phyloP scores from a whole-genome alignment of 2,113 vertebrate genomes.

The Protomyctophum bolini region DNA sequence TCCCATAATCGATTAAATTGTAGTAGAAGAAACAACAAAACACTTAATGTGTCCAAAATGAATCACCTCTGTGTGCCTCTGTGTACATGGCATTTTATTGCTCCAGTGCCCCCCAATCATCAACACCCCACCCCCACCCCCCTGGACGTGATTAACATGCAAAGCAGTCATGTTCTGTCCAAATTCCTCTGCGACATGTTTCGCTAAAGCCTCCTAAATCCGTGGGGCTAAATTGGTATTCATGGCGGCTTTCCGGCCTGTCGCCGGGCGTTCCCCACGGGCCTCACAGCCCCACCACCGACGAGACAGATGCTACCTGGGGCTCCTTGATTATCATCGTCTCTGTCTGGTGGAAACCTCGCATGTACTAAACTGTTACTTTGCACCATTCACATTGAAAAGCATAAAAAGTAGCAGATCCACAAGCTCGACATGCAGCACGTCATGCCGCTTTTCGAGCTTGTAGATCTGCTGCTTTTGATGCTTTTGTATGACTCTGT shows the following conservation, averaged over 20 bases:
- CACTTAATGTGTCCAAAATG: background rate
- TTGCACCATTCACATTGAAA: too few relatives aligned
- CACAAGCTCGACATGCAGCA: too few relatives aligned
- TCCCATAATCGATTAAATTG: too few relatives aligned
- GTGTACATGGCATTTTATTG: too few relatives aligned
- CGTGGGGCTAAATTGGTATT: constrained; percentile 75
- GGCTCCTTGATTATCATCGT: constrained; percentile 43
- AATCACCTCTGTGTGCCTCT: background rate
- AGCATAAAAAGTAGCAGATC: too few relatives aligned
- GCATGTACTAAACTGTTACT: too few relatives aligned
- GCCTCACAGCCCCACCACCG: constrained; percentile 36
- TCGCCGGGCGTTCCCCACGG: constrained; percentile 47
- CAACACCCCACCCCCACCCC: background rate
- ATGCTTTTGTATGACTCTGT: too few relatives aligned
- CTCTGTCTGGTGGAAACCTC: too few relatives aligned
- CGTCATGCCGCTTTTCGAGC: too few relatives aligned
- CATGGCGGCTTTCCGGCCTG: constrained; percentile 69
- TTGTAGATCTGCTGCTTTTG: too few relatives aligned
- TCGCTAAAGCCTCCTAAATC: constrained; percentile 69
- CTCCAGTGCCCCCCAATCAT: background rate
- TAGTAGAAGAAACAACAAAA: too few relatives aligned
- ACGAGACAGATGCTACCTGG: constrained; percentile 55
- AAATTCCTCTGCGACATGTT: constrained; percentile 67
- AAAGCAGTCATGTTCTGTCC: constrained; percentile 56
- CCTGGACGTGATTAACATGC: constrained; percentile 65